Percentiles rank a stretch among this genome's conserved stretches.
phyloP scores from a whole-genome alignment of 2,113 vertebrate species.

The Tragulus kanchil region DNA sequence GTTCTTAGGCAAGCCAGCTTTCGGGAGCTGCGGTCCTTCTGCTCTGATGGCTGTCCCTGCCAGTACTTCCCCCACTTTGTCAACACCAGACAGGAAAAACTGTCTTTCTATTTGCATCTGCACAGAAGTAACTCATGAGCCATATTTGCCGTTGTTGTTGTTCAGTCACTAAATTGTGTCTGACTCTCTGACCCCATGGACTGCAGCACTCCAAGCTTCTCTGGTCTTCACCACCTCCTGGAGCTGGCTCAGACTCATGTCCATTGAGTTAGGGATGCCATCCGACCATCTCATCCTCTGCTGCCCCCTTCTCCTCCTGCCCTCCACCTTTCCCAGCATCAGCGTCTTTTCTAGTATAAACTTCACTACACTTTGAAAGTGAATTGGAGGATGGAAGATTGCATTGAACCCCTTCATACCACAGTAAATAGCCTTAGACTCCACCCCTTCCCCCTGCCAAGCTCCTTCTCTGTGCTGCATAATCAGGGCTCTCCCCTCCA shows the following conservation, averaged over 20 bases:
- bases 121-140: background rate
- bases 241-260: background rate
- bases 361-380: background rate
- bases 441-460: background rate
- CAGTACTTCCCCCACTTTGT: background rate
- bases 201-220: background rate
- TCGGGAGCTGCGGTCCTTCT: fast-evolving
- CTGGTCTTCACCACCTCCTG: background rate
- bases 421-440: no score
- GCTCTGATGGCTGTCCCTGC: background rate
- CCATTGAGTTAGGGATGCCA: background rate
- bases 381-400: background rate
- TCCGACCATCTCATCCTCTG: background rate
- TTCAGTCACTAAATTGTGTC: background rate
- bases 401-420: fast-evolving
- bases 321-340: background rate
- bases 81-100: background rate
- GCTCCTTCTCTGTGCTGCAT: background rate
- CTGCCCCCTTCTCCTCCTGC: background rate
- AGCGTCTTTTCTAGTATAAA: background rate
- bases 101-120: background rate
- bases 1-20: fast-evolving
- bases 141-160: background rate
- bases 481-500: background rate
- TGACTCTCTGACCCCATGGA: background rate